Conservation (phyloP, 2,888 invertebrate species). For the Cryptus armator region DNA sequence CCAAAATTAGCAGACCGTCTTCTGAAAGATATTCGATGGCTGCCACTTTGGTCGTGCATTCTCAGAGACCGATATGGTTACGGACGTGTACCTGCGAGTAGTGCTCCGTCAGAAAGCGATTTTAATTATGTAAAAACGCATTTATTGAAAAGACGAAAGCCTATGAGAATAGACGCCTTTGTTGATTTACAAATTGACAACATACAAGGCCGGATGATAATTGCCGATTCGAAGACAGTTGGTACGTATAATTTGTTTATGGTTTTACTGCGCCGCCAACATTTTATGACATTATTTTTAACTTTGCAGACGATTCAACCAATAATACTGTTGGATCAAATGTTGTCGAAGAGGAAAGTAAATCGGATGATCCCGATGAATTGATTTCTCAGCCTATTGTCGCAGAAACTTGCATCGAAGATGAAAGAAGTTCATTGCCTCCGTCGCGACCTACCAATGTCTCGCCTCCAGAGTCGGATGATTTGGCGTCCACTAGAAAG, state of each 20-base stretch:
- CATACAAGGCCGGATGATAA: constrained; percentile 2
- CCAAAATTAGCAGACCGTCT: constrained; percentile 5
- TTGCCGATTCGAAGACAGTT: constrained; percentile 10
- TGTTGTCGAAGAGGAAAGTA: not conserved
- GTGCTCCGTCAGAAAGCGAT: constrained; percentile 16
- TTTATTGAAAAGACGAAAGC: not conserved
- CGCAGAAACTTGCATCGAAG: too few species aligned
- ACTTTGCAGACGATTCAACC: constrained; percentile 1
- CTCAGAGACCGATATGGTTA: constrained; percentile 28
- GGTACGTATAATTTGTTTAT: not conserved
- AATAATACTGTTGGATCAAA: too few species aligned
- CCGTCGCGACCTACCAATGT: not conserved
- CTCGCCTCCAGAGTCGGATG: not conserved
- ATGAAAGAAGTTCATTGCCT: too few species aligned
- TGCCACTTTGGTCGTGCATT: constrained; percentile 33
- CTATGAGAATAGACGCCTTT: constrained; percentile 7
- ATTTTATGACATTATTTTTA: constrained; percentile 2
- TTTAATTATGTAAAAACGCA: constrained; percentile 28
- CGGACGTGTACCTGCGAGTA: constrained; percentile 17
- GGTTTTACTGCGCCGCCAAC: too few species aligned
- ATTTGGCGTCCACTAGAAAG: not conserved
- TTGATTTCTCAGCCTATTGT: too few species aligned
- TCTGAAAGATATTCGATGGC: constrained; percentile 21
- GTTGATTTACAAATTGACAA: constrained; percentile 5
- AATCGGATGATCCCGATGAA: too few species aligned